Percentiles rank a stretch among this genome's conserved stretches.
These are phyloP conservation scores for Prunella strophiata DNA, from an alignment of 2,797 vertebrate genomes.

Conservation along the genomic window DNA sequence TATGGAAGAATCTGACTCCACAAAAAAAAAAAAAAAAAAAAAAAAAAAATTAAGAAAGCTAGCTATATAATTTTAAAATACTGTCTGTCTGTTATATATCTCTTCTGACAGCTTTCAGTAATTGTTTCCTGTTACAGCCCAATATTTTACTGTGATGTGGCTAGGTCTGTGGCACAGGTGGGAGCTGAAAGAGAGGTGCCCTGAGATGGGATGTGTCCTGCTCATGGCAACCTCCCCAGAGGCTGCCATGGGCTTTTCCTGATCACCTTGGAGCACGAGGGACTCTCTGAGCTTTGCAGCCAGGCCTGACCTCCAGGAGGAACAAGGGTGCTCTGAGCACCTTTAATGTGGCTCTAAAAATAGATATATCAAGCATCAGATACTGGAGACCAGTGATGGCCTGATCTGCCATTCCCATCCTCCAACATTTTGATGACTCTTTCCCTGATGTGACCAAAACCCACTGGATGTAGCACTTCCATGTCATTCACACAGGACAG, in stretches of 20 bases:
- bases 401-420: background rate
- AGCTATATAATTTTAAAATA: background rate
- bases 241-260: background rate
- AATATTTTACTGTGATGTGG: background rate
- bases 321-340: background rate
- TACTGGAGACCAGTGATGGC: background rate
- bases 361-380: background rate
- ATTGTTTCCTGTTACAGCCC: background rate
- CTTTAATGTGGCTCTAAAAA: background rate
- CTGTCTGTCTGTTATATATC: background rate
- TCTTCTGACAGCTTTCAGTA: background rate
- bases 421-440: background rate
- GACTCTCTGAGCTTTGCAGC: background rate
- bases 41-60: too few relatives aligned
- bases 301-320: background rate
- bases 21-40: background rate
- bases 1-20: background rate
- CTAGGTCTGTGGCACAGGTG: background rate
- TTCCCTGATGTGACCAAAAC: background rate
- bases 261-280: fast-evolving
- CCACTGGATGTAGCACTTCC: background rate
- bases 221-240: background rate
- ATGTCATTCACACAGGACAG: background rate
- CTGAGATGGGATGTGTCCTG: fast-evolving
- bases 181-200: background rate